Conservation (phyloP, 2,888 invertebrate genomes). For the Clanis bilineata region DNA sequence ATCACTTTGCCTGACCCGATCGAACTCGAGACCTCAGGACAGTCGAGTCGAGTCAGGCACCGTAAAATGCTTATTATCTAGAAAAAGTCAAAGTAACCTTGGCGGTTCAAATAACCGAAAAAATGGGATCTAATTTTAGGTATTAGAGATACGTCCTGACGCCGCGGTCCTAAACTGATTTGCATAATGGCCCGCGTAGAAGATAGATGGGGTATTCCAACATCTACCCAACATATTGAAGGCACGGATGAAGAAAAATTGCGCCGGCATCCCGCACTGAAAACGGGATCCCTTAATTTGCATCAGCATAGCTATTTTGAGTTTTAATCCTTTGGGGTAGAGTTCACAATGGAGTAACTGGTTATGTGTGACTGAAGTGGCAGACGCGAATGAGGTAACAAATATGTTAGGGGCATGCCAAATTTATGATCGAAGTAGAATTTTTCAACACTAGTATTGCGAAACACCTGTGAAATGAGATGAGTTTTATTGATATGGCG, state of each 20-base stretch:
- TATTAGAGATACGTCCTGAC: conserved; percentile 39
- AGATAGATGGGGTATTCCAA: conserved; percentile 64
- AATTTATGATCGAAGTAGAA: conserved; percentile 49
- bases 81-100: not conserved
- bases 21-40: no score
- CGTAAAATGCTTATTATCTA: not conserved
- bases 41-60: not conserved
- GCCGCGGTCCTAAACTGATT: conserved; percentile 48
- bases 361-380: conserved; percentile 21
- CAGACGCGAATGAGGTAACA: conserved; percentile 48
- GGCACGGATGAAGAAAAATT: conserved; percentile 67
- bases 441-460: conserved; percentile 28
- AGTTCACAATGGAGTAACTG: conserved; percentile 22
- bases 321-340: conserved; percentile 31
- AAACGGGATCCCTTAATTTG: conserved; percentile 62
- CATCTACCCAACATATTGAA: conserved; percentile 70
- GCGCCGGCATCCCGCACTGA: conserved; percentile 54
- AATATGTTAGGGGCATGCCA: conserved; percentile 48
- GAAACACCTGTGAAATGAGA: conserved; percentile 9
- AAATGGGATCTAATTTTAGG: conserved; percentile 5
- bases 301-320: conserved; percentile 33
- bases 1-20: no score
- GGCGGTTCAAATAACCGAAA: not conserved
- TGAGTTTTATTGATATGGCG: not conserved
- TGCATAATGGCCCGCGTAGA: conserved; percentile 64